Evolutionary conservation across 2,113 vertebrate species (phyloP).

Genomic region (Gila orcuttii): DNA sequence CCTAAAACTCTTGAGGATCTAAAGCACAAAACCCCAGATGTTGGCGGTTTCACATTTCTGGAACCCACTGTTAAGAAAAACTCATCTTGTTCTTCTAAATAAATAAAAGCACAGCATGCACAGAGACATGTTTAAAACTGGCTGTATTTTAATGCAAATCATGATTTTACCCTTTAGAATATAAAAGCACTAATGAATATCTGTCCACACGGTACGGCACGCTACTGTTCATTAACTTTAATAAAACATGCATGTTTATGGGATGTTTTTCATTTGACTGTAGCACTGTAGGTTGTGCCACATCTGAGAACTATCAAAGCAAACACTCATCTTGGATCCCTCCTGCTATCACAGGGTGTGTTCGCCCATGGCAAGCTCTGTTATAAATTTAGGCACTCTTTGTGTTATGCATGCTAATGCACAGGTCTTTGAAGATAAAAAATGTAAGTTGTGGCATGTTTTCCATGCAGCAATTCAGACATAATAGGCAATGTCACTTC

Average conservation of each 20-base stretch:
- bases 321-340: background rate
- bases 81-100: background rate
- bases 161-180: background rate
- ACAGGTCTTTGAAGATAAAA: background rate
- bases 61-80: background rate
- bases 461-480: background rate
- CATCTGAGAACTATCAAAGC: conserved; percentile 17
- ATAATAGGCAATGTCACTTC: background rate
- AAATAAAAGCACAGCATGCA: background rate
- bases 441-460: background rate
- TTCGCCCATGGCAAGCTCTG: background rate
- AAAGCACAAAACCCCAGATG: conserved; percentile 13
- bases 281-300: background rate
- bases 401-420: background rate
- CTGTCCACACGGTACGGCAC: background rate
- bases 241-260: conserved; percentile 29
- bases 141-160: conserved; percentile 15
- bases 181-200: background rate
- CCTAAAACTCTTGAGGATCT: background rate
- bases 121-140: background rate
- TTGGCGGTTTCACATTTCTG: background rate
- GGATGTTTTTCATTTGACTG: background rate
- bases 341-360: background rate
- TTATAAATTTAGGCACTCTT: background rate
- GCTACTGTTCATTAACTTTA: background rate